phyloP scores from a whole-genome alignment of 1,140 invertebrate genomes.

The Eriosoma lanigerum region DNA sequence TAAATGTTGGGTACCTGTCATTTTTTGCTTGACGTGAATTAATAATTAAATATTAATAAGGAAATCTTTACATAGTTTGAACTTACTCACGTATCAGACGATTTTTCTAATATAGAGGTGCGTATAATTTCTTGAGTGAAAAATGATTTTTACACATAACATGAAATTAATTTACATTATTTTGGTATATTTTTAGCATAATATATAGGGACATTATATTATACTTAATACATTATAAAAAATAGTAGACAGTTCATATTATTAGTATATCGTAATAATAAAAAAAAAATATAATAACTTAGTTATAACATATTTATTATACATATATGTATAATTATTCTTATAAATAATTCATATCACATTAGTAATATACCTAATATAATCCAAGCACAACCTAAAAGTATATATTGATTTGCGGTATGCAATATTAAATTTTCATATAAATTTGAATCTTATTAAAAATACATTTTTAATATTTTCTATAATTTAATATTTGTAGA shows the following conservation, averaged over 20 bases:
- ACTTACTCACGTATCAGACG: not conserved
- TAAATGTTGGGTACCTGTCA: not conserved
- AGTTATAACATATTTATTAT: too few species aligned
- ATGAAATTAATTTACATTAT: not conserved
- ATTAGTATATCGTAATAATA: too few species aligned
- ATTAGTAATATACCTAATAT: conserved; percentile 13
- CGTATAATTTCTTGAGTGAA: not conserved
- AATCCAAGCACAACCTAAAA: too few species aligned
- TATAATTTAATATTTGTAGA: too few species aligned
- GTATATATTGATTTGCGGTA: not conserved
- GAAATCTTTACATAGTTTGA: too few species aligned
- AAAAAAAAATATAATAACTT: too few species aligned
- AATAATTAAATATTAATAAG: too few species aligned
- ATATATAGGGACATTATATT: too few species aligned
- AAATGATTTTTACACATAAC: not conserved
- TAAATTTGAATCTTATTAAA: not conserved
- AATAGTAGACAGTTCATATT: too few species aligned
- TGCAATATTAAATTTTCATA: not conserved
- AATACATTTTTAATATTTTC: too few species aligned
- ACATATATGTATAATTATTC: conserved; percentile 29
- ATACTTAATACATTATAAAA: too few species aligned
- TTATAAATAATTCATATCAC: conserved; percentile 18
- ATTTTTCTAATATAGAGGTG: not conserved
- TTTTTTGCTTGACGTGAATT: not conserved
- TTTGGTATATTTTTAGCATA: not conserved